These are phyloP conservation scores for Drosophila kambysellisi DNA, from an alignment of 2,888 invertebrate species.

Conservation along the genomic window DNA sequence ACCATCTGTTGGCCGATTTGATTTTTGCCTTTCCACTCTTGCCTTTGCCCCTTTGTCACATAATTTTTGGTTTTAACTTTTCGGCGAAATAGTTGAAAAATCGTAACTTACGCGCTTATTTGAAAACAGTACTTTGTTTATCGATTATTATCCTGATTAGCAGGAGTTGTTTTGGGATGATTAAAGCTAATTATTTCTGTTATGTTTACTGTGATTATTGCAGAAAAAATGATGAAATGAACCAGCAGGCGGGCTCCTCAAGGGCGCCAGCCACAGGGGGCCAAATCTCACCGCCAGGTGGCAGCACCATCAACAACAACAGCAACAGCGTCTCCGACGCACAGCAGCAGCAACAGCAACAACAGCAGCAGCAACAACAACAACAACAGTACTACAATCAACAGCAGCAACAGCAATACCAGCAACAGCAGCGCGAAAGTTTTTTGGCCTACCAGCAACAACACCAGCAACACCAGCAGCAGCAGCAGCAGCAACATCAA, in stretches of 20 bases:
- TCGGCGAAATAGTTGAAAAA: not conserved
- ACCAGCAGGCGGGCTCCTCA: slow-evolving; percentile 86
- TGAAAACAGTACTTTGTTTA: not conserved
- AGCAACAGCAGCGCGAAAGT: slow-evolving; percentile 69
- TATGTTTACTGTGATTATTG: slow-evolving; percentile 52
- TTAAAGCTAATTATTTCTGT: slow-evolving; percentile 34
- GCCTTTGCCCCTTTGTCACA: slow-evolving; percentile 2
- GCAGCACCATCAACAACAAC: slow-evolving; percentile 79
- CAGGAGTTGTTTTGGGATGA: not conserved
- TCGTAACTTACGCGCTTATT: slow-evolving; percentile 32
- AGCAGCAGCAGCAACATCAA: slow-evolving; percentile 81
- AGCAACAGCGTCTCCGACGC: slow-evolving; percentile 69
- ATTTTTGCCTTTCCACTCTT: not conserved
- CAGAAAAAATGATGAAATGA: slow-evolving; percentile 86
- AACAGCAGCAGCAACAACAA: slow-evolving; percentile 70
- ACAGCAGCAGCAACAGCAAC: slow-evolving; percentile 77
- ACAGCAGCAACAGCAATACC: slow-evolving; percentile 63
- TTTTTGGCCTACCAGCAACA: slow-evolving; percentile 58
- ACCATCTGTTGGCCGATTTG: slow-evolving; percentile 8
- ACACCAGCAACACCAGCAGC: slow-evolving; percentile 73
- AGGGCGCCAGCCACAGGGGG: slow-evolving; percentile 86
- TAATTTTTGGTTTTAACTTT: not conserved
- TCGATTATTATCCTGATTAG: not conserved
- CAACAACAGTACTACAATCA: slow-evolving; percentile 71
- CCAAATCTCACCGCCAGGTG: slow-evolving; percentile 85